Conservation (phyloP, 1,140 invertebrate genomes). For the Diuraphis noxia region DNA sequence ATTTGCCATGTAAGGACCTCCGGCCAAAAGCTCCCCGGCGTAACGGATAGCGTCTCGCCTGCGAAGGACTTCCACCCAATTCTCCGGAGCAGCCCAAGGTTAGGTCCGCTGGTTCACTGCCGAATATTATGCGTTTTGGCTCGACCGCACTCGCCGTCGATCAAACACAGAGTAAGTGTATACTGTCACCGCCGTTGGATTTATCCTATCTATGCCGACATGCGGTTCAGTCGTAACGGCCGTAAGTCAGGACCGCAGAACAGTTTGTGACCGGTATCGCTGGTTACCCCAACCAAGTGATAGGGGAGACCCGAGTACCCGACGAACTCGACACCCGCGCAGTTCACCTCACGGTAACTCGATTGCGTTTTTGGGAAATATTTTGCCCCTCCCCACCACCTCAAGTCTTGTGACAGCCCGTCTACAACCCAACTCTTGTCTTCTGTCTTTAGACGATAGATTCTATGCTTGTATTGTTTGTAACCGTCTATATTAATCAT, state of each 20-base stretch:
- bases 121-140: constrained; percentile 38
- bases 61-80: not conserved
- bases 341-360: not conserved
- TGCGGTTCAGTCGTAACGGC: no score
- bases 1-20: constrained; percentile 26
- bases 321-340: not conserved
- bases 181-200: not conserved
- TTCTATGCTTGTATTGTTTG: not conserved
- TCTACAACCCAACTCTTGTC: not conserved
- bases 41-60: constrained; percentile 35
- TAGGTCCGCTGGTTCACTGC: not conserved
- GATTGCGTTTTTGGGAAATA: not conserved
- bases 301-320: no score
- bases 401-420: not conserved
- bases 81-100: not conserved
- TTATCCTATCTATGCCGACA: not conserved
- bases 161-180: constrained; percentile 23
- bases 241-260: no score
- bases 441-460: not conserved
- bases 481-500: not conserved
- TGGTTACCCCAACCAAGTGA: not conserved
- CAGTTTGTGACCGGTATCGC: no score
- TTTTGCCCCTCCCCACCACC: not conserved
- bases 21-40: constrained; percentile 5
- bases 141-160: not conserved